Conservation (phyloP, 2,797 vertebrate species). For the Sebastes cheni region DNA sequence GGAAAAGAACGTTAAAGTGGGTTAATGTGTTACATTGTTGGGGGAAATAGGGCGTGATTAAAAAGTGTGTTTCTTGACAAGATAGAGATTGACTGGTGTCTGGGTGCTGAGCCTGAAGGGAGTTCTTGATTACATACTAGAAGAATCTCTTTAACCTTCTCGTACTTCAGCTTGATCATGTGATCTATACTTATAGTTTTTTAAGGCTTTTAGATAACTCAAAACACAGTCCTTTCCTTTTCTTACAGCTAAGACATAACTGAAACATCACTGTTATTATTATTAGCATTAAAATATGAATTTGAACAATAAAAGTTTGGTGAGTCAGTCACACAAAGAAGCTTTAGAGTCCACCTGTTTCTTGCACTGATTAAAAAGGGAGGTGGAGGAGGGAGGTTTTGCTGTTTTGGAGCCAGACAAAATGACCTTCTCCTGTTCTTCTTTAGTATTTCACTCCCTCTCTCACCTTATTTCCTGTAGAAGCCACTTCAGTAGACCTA, state of each 20-base stretch:
- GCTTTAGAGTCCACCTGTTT: background rate
- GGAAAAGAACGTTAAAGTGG: constrained; percentile 14
- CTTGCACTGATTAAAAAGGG: background rate
- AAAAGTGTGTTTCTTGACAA: background rate
- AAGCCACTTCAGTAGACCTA: background rate
- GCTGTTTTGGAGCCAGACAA: constrained; percentile 8
- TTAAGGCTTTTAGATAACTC: background rate
- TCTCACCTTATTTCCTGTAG: background rate
- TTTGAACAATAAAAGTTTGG: background rate
- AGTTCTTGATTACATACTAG: background rate
- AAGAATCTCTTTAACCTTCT: background rate
- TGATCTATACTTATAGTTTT: background rate
- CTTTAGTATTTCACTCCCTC: background rate
- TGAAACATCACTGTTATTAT: background rate
- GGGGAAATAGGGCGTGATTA: constrained; percentile 9
- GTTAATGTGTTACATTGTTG: constrained; percentile 22
- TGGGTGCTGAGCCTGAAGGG: background rate
- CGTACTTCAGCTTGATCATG: background rate
- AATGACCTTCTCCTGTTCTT: constrained; percentile 1
- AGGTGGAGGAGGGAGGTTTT: background rate
- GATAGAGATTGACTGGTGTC: background rate
- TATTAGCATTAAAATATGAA: background rate
- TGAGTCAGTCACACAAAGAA: background rate
- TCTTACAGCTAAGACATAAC: background rate
- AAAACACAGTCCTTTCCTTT: background rate